These are phyloP conservation scores for Diadema setosum DNA, from an alignment of 35 echinoderm and acorn worm species.

Conservation along the genomic window DNA sequence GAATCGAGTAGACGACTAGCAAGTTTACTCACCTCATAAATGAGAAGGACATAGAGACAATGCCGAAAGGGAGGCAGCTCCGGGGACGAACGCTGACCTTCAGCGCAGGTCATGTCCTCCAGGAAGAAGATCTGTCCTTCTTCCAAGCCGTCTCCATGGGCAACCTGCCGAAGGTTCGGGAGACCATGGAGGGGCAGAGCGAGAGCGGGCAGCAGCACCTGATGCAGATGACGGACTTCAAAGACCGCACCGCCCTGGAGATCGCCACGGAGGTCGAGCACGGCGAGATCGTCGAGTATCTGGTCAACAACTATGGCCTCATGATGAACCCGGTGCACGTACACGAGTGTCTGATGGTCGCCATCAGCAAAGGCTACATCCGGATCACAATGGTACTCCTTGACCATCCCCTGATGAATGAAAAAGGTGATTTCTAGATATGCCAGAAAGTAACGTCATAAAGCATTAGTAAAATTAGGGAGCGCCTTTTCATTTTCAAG, in stretches of 20 bases:
- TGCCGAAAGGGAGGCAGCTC: neutral
- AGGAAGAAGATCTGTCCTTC: neutral
- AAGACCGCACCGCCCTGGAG: conserved; percentile 74
- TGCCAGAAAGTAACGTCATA: conserved; percentile 41
- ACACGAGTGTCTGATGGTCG: conserved; percentile 74
- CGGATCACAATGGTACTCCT: conserved; percentile 70
- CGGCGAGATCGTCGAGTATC: conserved; percentile 84
- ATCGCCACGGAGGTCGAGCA: conserved; percentile 96
- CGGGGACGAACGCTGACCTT: neutral
- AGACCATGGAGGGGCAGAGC: neutral
- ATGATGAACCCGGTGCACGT: conserved; percentile 21
- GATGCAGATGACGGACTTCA: conserved; percentile 67
- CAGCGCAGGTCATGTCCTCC: neutral
- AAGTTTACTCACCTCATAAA: too few relatives aligned
- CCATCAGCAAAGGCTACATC: conserved; percentile 89
- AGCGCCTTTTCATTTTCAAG: too few relatives aligned
- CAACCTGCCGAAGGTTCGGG: neutral
- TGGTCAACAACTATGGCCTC: conserved; percentile 27
- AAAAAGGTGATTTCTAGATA: conserved; percentile 30
- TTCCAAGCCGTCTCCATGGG: neutral
- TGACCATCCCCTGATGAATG: conserved; percentile 67
- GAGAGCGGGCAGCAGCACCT: neutral
- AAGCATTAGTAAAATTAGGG: too few relatives aligned
- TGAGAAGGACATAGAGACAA: too few relatives aligned
- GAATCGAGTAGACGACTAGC: too few relatives aligned